Evolutionary conservation across 2,888 invertebrate species (phyloP).

Genomic region (Reticulitermes lucifugus): DNA sequence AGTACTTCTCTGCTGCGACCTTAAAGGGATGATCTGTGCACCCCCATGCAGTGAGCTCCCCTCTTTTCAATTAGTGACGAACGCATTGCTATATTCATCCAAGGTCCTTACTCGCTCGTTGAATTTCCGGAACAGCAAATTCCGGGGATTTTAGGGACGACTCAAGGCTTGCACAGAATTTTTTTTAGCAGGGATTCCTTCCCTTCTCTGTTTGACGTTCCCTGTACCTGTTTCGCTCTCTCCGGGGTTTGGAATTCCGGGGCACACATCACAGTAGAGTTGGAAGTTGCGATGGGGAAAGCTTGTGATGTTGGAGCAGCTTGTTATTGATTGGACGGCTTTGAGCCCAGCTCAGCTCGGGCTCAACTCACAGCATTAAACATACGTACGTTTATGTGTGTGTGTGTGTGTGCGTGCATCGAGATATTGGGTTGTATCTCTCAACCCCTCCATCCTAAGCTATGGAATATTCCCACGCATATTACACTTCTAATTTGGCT

Average conservation of each 20-base stretch:
- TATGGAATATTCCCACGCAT: neutral
- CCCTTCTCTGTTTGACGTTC: neutral
- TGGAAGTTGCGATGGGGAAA: conserved; percentile 14
- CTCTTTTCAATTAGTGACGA: conserved; percentile 52
- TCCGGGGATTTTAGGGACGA: conserved; percentile 48
- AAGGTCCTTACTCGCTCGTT: conserved; percentile 23
- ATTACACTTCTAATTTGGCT: neutral
- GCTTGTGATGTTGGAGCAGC: conserved; percentile 35
- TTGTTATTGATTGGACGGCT: conserved; percentile 50
- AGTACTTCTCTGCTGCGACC: too few relatives aligned
- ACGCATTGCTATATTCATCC: conserved; percentile 46
- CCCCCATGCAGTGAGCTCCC: conserved; percentile 15
- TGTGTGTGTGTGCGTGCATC: conserved; percentile 3
- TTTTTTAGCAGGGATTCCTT: conserved; percentile 24
- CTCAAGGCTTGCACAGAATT: conserved; percentile 28
- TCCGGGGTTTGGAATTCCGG: conserved; percentile 48
- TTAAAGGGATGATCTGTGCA: neutral
- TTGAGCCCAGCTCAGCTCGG: conserved; percentile 33
- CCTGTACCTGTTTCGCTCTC: neutral
- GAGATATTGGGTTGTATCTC: neutral
- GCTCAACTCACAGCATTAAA: conserved; percentile 6
- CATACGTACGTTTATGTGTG: neutral
- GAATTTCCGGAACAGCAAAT: conserved; percentile 52
- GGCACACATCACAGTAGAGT: conserved; percentile 27
- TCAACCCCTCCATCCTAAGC: neutral